Evolutionary conservation across 2,888 invertebrate species (phyloP).

Genomic region (Lithophane leautieri): DNA sequence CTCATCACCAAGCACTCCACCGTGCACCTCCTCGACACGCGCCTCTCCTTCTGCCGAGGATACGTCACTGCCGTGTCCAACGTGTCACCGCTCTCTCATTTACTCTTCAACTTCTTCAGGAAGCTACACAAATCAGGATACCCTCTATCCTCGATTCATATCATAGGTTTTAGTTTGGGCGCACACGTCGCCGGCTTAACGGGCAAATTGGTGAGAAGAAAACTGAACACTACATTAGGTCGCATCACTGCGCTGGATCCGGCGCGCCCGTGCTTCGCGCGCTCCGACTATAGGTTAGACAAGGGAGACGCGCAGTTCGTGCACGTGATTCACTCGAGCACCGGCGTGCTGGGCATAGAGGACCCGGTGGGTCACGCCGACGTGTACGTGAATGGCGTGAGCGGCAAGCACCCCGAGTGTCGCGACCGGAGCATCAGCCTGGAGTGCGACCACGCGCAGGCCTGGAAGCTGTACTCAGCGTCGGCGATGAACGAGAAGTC

Average conservation of each 20-base stretch:
- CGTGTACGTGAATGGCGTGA: conserved; percentile 84
- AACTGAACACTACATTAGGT: conserved; percentile 73
- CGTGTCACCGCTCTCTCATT: conserved; percentile 77
- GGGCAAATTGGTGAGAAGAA: conserved; percentile 77
- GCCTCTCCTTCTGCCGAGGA: conserved; percentile 80
- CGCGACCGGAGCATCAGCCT: conserved; percentile 75
- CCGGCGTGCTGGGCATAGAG: conserved; percentile 82
- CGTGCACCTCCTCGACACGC: conserved; percentile 81
- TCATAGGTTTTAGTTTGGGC: conserved; percentile 92
- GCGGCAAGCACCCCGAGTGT: conserved; percentile 82
- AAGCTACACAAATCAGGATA: conserved; percentile 76
- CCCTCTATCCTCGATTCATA: conserved; percentile 86
- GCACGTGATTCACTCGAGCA: conserved; percentile 84
- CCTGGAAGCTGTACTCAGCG: conserved; percentile 81
- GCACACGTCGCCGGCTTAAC: conserved; percentile 91
- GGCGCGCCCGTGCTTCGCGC: conserved; percentile 83
- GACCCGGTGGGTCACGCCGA: conserved; percentile 82
- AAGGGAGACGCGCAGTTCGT: conserved; percentile 81
- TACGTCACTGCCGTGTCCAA: conserved; percentile 81
- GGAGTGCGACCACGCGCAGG: conserved; percentile 83
- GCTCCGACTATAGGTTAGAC: conserved; percentile 73
- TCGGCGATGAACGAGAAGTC: conserved; percentile 72
- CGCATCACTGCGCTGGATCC: conserved; percentile 84
- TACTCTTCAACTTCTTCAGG: conserved; percentile 75
- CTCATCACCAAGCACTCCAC: conserved; percentile 74